These are phyloP conservation scores for Vanessa cardui DNA, from an alignment of 2,888 invertebrate genomes.

Conservation along the genomic window DNA sequence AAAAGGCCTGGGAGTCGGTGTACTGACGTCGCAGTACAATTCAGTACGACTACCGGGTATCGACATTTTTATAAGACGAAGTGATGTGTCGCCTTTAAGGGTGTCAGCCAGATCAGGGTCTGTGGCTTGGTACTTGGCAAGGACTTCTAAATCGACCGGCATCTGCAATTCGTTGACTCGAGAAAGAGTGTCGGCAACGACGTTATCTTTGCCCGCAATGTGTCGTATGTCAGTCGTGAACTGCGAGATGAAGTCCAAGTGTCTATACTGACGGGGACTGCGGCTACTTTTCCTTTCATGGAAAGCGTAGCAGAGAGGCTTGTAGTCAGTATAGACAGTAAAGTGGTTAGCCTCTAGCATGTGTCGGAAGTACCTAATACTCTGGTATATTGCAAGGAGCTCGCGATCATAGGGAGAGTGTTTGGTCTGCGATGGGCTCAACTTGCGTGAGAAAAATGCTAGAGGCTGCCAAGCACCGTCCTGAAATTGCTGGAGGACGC, in stretches of 20 bases:
- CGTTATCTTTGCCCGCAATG: too few species aligned
- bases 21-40: slow-evolving; percentile 40
- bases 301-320: slow-evolving; percentile 13
- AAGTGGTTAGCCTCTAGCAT: slow-evolving; percentile 18
- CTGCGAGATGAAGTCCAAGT: too few species aligned
- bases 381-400: slow-evolving; percentile 18
- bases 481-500: slow-evolving; percentile 50
- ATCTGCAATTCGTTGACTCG: slow-evolving; percentile 40
- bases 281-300: slow-evolving; percentile 5
- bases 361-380: slow-evolving; percentile 13
- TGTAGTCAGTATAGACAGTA: slow-evolving; percentile 11
- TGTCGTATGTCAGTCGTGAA: too few species aligned
- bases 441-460: slow-evolving; percentile 30
- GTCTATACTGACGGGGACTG: too few species aligned
- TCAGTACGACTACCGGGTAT: slow-evolving; percentile 21
- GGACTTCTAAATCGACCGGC: slow-evolving; percentile 19
- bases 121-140: slow-evolving; percentile 26
- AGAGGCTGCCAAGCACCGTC: slow-evolving; percentile 48
- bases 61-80: slow-evolving; percentile 23
- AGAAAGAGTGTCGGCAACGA: slow-evolving; percentile 49
- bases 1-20: neutral
- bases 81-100: slow-evolving; percentile 17
- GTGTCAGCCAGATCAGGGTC: slow-evolving; percentile 12
- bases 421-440: slow-evolving; percentile 18
- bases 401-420: slow-evolving; percentile 20